Evolutionary conservation across 2,888 invertebrate genomes (phyloP).

Genomic region (Catocala nupta): DNA sequence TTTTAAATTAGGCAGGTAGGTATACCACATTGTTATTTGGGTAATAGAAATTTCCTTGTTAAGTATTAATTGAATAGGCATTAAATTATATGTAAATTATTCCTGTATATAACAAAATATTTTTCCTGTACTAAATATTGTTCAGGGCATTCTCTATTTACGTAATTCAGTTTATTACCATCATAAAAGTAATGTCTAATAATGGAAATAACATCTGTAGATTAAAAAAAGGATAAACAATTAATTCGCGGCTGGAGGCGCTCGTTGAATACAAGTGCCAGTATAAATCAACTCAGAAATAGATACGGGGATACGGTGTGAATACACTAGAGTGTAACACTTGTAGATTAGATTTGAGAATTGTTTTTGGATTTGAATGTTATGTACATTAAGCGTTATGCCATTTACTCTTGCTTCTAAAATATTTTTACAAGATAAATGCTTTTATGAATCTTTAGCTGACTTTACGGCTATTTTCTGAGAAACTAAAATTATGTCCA

Average conservation of each 20-base stretch:
- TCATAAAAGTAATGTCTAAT: constrained; percentile 49
- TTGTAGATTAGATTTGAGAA: too few species aligned
- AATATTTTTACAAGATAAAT: too few species aligned
- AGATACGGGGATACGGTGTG: constrained; percentile 28
- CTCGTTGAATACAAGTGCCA: constrained; percentile 45
- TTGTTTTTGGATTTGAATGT: too few species aligned
- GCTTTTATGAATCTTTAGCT: too few species aligned
- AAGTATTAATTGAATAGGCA: too few species aligned
- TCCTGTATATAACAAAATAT: neutral
- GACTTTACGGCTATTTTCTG: too few species aligned
- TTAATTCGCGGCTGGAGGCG: constrained; percentile 70
- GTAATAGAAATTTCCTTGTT: too few species aligned
- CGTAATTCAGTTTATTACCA: constrained; percentile 36
- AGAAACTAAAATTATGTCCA: too few species aligned
- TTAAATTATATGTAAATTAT: neutral
- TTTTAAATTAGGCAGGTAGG: too few species aligned
- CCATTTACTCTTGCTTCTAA: too few species aligned
- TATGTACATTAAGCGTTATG: too few species aligned
- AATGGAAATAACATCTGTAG: constrained; percentile 55
- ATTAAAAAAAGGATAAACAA: constrained; percentile 58
- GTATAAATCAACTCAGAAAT: constrained; percentile 52
- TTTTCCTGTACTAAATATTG: neutral
- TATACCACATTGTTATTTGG: too few species aligned
- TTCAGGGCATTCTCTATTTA: constrained; percentile 18
- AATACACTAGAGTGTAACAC: constrained; percentile 28